Base-by-base conservation (phyloP, 2,113 vertebrate genomes). In the Microtus pennsylvanicus region DNA sequence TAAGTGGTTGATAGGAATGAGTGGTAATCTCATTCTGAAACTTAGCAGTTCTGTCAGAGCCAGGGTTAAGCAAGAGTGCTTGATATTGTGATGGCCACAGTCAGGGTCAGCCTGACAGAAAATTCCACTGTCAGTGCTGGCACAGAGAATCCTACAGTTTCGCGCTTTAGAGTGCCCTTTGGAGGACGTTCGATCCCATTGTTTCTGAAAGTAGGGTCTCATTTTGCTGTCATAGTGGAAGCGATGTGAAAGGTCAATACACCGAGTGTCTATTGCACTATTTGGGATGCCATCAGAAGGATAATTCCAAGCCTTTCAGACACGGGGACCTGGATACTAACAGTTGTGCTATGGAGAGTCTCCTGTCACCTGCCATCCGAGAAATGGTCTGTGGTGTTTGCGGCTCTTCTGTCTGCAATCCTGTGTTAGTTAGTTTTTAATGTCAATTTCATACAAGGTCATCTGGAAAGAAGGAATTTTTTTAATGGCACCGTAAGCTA, bases 1-100 rank as follows among this genome's bases (percentile, higher is more conserved):
- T 82, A 30, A 86, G 33, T 28, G 6, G 47, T 89, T 86, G 91
- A 97, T 24, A 50, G 89, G 74, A 67, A 0, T 22, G 96, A 78
- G 75, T 72, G 0, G 93, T 94, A 94, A 96, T 95, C 87, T 74
- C 70, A 97, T 97, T 97, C 45, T 50, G 80, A 96, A 95, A 97
- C 88, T 94, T 82, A 91, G 38, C 52, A 72, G 30, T 85, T 78
- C 63, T 91, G 72, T 76, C 91, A 69, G 80, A 63, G 61, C 0
- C 72, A 47, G 42, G 72, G 76, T 78, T 97, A 70, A 94, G 89
- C 47, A 87, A 87, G 92, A 42, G n/a, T 55, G 76, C 0, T 28
- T 65, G 77, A 50, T 77, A n/a, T 4, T 91, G 89, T 87, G 81
- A 95, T 1, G 88, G 70, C 55, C 87, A n/a, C 26, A 93, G 52